These are phyloP conservation scores for Trichomalopsis sarcophagae DNA, from an alignment of 1,140 invertebrate species.

Conservation along the genomic window DNA sequence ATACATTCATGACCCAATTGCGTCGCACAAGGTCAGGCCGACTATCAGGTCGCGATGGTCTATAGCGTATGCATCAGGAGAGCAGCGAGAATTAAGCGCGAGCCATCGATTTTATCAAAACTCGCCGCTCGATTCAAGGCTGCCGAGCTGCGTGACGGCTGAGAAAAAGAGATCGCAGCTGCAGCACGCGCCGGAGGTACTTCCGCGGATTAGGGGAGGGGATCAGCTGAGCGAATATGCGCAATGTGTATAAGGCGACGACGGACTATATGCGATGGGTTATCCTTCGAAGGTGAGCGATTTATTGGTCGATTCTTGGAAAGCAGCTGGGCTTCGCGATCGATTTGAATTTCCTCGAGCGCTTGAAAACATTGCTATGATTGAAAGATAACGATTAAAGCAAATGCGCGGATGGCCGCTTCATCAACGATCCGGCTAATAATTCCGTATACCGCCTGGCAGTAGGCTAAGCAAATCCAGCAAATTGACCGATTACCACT, in stretches of 20 bases:
- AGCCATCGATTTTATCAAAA: conserved; percentile 19
- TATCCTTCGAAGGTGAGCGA: not conserved
- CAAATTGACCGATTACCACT: not conserved
- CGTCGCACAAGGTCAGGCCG: not conserved
- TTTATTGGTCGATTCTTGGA: not conserved
- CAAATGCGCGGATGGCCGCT: no score
- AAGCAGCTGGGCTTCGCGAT: no score
- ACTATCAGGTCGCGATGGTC: not conserved
- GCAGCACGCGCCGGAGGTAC: no score
- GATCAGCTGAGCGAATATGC: not conserved
- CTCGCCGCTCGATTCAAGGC: not conserved
- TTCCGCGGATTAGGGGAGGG: not conserved
- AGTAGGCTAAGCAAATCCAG: not conserved
- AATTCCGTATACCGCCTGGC: not conserved
- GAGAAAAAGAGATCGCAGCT: no score
- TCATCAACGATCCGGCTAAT: no score
- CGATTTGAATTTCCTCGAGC: no score
- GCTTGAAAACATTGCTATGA: no score
- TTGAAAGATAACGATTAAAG: no score
- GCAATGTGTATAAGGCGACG: not conserved
- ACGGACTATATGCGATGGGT: not conserved
- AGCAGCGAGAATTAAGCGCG: not conserved
- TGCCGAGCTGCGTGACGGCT: no score
- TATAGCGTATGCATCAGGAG: not conserved
- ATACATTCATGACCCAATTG: not conserved